These are phyloP conservation scores for Felis catus DNA, from an alignment of 2,113 vertebrate species.

Conservation along the genomic window F.catus_Fca126_mat1.0 CM031424.1:46652501-46653000, in stretches of 20 bases:
- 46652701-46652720: not conserved
- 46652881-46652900: conserved; percentile 67
- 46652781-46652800: not conserved
- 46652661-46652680: not conserved
- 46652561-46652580: not conserved
- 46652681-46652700: conserved; percentile 45
- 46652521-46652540: not conserved
- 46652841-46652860: conserved; percentile 71
- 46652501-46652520: not conserved
- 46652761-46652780: not conserved
- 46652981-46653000: not conserved
- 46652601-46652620: not conserved
- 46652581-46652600: not conserved
- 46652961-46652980: not conserved
- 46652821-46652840: conserved; percentile 25
- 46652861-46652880: conserved; percentile 76
- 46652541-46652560: not conserved
- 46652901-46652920: conserved; percentile 54
- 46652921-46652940: conserved; percentile 2
- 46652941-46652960: conserved; percentile 45
- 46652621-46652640: not conserved
- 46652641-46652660: conserved; percentile 14
- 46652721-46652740: not conserved
- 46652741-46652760: not conserved
- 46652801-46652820: not conserved